Evolutionary conservation across 2,113 vertebrate genomes (phyloP).

Genomic region (Rhabdornis inornatus): DNA sequence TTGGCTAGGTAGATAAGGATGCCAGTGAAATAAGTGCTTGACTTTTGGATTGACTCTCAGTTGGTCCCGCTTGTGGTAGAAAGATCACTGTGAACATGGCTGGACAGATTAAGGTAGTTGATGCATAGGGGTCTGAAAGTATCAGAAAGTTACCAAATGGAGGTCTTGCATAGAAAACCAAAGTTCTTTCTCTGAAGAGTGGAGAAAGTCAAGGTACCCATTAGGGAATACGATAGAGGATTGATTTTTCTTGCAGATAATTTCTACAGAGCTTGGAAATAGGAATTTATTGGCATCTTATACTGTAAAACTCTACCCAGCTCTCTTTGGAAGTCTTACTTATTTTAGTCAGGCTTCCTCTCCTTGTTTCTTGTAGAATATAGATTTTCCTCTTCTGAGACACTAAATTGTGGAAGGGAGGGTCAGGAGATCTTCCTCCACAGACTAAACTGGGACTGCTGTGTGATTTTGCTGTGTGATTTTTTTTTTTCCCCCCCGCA

Average conservation of each 20-base stretch:
- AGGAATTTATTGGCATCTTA: background rate
- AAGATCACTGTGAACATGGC: background rate
- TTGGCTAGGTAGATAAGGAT: background rate
- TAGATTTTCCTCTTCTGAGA: background rate
- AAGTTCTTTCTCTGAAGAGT: background rate
- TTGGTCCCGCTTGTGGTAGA: background rate
- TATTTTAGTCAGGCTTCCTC: background rate
- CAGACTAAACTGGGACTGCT: background rate
- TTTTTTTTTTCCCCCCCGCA: no score
- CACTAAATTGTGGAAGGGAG: background rate
- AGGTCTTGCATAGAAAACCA: background rate
- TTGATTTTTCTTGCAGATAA: background rate
- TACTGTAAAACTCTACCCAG: background rate
- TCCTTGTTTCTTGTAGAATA: background rate
- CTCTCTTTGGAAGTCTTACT: background rate
- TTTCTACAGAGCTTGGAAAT: background rate
- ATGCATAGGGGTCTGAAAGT: background rate
- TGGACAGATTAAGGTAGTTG: background rate
- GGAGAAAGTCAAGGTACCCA: background rate
- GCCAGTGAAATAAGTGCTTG: background rate
- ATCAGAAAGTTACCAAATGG: background rate
- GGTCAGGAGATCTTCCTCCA: background rate
- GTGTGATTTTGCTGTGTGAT: fast-evolving
- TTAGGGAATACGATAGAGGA: background rate
- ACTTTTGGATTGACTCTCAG: background rate